Base-by-base conservation (phyloP, 2,797 vertebrate genomes). In the Sebastes vulpes region DNA sequence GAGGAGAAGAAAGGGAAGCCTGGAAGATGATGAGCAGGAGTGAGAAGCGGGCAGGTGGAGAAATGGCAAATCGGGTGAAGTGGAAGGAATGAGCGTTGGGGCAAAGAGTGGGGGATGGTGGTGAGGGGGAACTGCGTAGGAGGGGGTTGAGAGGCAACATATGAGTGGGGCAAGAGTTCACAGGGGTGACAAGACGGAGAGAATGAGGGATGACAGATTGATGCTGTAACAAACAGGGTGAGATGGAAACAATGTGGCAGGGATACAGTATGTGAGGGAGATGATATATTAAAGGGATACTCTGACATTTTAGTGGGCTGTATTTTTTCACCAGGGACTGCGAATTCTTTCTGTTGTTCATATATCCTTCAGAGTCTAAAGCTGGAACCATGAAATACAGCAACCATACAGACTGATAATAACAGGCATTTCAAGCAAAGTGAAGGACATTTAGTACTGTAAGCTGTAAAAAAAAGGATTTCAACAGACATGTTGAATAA, bases 51-150 rank as follows among this genome's bases (percentile, higher is more conserved):
- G 77, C 95, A 94, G 95, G 95, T 94, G 91, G 89, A 94, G 85
- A 82, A 72, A 93, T 90, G 86, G 89, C 65, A 88, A 92, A 94
- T 82, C 82, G 86, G 92, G 89, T 93, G 95, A 95, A 95, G 93
- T 94, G 95, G 95, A 96, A 96, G 92, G 61, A 92, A 94, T 92
- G 83, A 88, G 87, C 2, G 14, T 60, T 77, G 81, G 82, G 89
- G 82, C 76, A 86, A 86, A 77, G 67, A 64, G 72, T 71, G 90
- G 89, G 92, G 92, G 92, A 88, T 87, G 92, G 93, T 75, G 75
- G 57, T 68, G 18, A 28, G 75, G 89, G 87, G 68, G 70, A 26
- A 73, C 21, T 5, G 60, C 10, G 23, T 83, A 14, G 75, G 89
- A 60, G 86, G 87, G 82, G 85, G 83, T 72, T 93, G 91, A 93